These are phyloP conservation scores for Phorcus lineatus DNA, from an alignment of 2,888 invertebrate species.

Conservation along the genomic window DNA sequence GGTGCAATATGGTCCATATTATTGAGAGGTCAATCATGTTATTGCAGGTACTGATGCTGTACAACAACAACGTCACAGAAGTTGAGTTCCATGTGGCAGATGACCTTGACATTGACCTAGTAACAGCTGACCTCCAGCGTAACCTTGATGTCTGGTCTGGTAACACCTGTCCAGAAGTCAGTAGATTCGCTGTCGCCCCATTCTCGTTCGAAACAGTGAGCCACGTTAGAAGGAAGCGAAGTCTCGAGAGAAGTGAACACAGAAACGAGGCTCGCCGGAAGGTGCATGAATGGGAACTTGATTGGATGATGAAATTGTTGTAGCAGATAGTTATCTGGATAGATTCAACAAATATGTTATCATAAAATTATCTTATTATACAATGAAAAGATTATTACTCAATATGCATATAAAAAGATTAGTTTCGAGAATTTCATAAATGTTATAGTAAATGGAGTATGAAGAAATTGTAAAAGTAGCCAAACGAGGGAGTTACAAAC, in stretches of 20 bases:
- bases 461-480: too few relatives aligned
- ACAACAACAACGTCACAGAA: conserved; percentile 35
- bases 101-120: conserved; percentile 15
- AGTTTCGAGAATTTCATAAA: too few relatives aligned
- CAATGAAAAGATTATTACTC: too few relatives aligned
- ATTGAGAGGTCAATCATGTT: background rate
- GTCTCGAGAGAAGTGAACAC: conserved; percentile 30
- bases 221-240: conserved; percentile 26
- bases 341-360: too few relatives aligned
- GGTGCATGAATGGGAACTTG: conserved; percentile 37
- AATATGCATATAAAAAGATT: too few relatives aligned
- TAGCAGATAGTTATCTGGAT: background rate
- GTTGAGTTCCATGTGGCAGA: conserved; percentile 34
- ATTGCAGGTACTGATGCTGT: conserved; percentile 36
- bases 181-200: conserved; percentile 36
- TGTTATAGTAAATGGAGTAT: too few relatives aligned
- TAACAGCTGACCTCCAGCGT: conserved; percentile 31
- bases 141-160: conserved; percentile 40
- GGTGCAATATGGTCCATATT: background rate
- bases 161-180: conserved; percentile 30
- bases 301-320: conserved; percentile 40
- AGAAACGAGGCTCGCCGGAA: conserved; percentile 29
- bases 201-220: conserved; percentile 29
- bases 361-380: too few relatives aligned
- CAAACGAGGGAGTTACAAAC: too few relatives aligned